phyloP scores from a whole-genome alignment of 2,888 invertebrate genomes.

The Slavum lentiscoides region DNA sequence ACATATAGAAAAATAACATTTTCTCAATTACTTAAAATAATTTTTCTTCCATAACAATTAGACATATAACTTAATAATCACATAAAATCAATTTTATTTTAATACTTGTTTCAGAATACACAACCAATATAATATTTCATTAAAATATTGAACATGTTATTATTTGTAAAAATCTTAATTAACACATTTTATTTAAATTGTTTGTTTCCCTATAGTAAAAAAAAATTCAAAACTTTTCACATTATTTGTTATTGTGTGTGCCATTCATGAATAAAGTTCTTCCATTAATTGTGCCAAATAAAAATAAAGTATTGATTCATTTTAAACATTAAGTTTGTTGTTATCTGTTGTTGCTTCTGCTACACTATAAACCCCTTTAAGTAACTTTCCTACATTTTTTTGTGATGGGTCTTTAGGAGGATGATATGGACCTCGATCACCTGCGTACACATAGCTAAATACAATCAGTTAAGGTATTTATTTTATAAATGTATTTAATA shows the following conservation, averaged over 20 bases:
- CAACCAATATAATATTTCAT: too few species aligned
- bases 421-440: conserved; percentile 73
- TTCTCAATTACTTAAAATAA: not conserved
- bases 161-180: too few species aligned
- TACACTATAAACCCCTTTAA: conserved; percentile 73
- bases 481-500: too few species aligned
- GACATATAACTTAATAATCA: too few species aligned
- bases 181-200: conserved; percentile 8
- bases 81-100: conserved; percentile 1
- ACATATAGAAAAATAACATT: not conserved
- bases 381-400: conserved; percentile 64
- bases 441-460: conserved; percentile 68
- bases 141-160: too few species aligned
- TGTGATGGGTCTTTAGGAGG: conserved; percentile 64
- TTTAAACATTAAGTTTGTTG: conserved; percentile 50
- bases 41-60: not conserved
- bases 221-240: not conserved
- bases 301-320: conserved; percentile 31
- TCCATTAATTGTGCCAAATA: conserved; percentile 46
- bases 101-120: not conserved
- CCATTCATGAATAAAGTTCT: conserved; percentile 18
- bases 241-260: not conserved
- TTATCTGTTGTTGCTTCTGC: conserved; percentile 61
- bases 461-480: conserved; percentile 56
- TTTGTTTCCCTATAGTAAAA: conserved; percentile 5